Evolutionary conservation across 1,140 invertebrate genomes (phyloP), one percentile per base, ranked within the genome.

Genomic region (Bacillus rossius): DNA sequence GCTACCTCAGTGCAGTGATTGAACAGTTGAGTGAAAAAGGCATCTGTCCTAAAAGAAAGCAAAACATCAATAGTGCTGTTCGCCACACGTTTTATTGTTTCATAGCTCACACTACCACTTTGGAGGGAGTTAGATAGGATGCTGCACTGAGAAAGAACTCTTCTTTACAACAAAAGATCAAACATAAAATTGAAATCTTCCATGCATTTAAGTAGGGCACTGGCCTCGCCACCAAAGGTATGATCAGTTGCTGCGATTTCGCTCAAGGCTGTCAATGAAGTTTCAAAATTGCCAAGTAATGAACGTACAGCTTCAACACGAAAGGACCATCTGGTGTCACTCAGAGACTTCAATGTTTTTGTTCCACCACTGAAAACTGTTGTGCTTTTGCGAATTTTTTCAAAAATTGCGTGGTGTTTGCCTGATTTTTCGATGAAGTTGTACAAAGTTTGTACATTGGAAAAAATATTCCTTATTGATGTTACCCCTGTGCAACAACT

Each of bases 1-100:
- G 29, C 29, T 34, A 34, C 10, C 29, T 34, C 29, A 34, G 29
- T 34, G 29, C 29, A 34, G 29, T 34, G 29, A 34, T 34, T 34
- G 29, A 34, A 34, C 29, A 34, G 29, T 10, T 34, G 29, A 34
- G 29, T 34, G 29, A 34, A 34, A 34, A 34, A 34, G 29, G 29
- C 8, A 75, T 68, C 19, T 69, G 29, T 34, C 29, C 29, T 34
- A 16, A 37, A 37, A 53, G 51, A 20, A 40, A 20, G n/a, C 16
- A 53, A 38, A 20, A 53, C 51, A 5, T 20, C 20, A 25, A 29
- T n/a, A 14, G 51, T 53, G 22, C 20, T 25, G 13, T 53, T 37
- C 17, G 29, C 51, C 14, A 53, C 20, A n/a, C 40, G 17, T 19
- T 40, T 53, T 3, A 53, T 10, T 14, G 29, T 29, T 53, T 29